Base-by-base conservation (phyloP, 2,888 invertebrate genomes). In the Acanthococcus lagerstroemiae region DNA sequence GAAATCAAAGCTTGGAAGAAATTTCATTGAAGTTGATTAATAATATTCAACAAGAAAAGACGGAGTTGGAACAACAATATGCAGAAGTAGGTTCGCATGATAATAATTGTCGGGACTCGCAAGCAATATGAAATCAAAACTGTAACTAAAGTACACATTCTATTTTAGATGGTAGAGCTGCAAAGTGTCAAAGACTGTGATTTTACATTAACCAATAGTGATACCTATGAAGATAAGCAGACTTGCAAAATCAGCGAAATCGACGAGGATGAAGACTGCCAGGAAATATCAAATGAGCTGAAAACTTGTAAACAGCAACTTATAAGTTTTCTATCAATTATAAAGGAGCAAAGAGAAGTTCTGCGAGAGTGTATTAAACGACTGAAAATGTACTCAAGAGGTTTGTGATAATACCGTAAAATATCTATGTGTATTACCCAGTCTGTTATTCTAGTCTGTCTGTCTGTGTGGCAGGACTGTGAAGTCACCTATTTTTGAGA, bases 1-100 rank as follows among this genome's bases (percentile, higher is more conserved):
- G 66, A 66, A 70, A 71, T 72, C 78, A 83, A 22, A 88, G 87
- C 73, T 78, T 90, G 70, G 89, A 90, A 73, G 87, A 90, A 74
- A 86, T 89, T 72, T 86, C 87, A 1, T 76, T 88, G 26, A 85
- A 84, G 75, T 75, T 87, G 66, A 82, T 85, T 37, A 84, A 83
- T 69, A 85, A 83, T 74, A 83, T 85, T 71, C 81, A 83, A 71
- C 81, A 84, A 74, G 85, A 85, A 71, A 86, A 86, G 73, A 81
- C 80, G 50, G 85, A 86, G 73, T 74, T 86, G 50, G 84, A 86
- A 69, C 81, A 83, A 66, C 83, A 86, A 72, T 84, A 82, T 77
- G 81, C 82, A 68, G 70, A 72, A 67, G 71, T 71, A 69, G 67
- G 21, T 15, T 30, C n/a, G n/a, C n/a, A n/a, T n/a, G n/a, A n/a